These are phyloP conservation scores for Coturnix japonica DNA, from an alignment of 2,113 vertebrate genomes.

Conservation along the genomic window DNA sequence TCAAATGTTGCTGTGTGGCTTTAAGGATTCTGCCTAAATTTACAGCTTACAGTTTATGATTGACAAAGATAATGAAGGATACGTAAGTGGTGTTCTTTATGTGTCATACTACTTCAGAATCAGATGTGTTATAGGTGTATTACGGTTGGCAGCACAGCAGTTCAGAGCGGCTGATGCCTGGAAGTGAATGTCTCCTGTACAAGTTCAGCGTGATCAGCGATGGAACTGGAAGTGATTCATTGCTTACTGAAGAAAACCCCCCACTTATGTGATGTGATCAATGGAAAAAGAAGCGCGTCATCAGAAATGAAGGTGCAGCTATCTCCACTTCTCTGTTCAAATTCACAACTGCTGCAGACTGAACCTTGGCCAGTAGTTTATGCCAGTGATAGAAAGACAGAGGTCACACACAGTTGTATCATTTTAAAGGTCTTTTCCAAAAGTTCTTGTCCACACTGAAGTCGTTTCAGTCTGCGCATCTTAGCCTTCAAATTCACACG, in stretches of 20 bases:
- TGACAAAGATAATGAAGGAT: background rate
- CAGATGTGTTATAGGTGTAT: background rate
- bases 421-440: background rate
- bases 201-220: fast-evolving
- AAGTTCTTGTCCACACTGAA: background rate
- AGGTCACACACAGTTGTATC: fast-evolving
- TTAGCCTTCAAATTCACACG: background rate
- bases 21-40: background rate
- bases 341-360: background rate
- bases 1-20: background rate
- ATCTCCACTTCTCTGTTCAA: background rate
- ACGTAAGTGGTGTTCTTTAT: background rate
- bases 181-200: background rate
- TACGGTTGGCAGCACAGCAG: background rate
- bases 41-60: background rate
- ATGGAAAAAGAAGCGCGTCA: background rate
- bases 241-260: background rate
- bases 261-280: background rate
- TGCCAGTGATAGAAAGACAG: background rate
- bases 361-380: background rate
- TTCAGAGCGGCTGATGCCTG: background rate
- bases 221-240: background rate
- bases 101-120: background rate
- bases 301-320: background rate
- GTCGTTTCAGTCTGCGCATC: background rate